Evolutionary conservation across 1,140 invertebrate species (phyloP).

Genomic region (Drosophila parvula): DNA sequence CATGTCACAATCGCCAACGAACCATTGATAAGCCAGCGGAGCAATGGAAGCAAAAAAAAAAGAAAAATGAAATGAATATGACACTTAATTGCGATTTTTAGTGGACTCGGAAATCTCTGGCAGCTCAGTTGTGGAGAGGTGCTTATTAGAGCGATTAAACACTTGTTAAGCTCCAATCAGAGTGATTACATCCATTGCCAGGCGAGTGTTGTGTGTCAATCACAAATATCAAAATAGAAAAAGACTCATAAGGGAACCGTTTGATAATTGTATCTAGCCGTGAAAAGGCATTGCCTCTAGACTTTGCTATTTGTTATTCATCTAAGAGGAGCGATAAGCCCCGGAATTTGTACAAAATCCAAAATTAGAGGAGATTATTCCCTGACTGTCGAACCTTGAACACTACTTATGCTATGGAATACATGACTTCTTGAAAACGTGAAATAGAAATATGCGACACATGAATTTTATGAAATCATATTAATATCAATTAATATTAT

Average conservation of each 20-base stretch:
- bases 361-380: neutral
- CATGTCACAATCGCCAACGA: slow-evolving; percentile 38
- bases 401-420: too few species aligned
- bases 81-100: slow-evolving; percentile 57
- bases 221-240: slow-evolving; percentile 19
- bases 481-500: too few species aligned
- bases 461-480: too few species aligned
- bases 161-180: slow-evolving; percentile 41
- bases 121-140: slow-evolving; percentile 19
- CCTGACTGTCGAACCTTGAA: neutral
- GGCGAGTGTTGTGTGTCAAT: slow-evolving; percentile 40
- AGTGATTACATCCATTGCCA: slow-evolving; percentile 12
- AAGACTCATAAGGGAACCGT: neutral
- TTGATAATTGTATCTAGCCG: neutral
- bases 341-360: neutral
- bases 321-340: neutral
- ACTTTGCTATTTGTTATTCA: neutral
- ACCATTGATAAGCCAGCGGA: slow-evolving; percentile 24
- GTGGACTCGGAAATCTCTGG: slow-evolving; percentile 24
- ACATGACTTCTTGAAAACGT: too few species aligned
- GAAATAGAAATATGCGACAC: too few species aligned
- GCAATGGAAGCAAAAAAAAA: slow-evolving; percentile 12
- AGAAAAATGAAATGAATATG: slow-evolving; percentile 27
- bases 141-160: slow-evolving; percentile 48
- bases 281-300: slow-evolving; percentile 2